Evolutionary conservation across 1,140 invertebrate genomes (phyloP).

Genomic region (Andrena cerasifolii): DNA sequence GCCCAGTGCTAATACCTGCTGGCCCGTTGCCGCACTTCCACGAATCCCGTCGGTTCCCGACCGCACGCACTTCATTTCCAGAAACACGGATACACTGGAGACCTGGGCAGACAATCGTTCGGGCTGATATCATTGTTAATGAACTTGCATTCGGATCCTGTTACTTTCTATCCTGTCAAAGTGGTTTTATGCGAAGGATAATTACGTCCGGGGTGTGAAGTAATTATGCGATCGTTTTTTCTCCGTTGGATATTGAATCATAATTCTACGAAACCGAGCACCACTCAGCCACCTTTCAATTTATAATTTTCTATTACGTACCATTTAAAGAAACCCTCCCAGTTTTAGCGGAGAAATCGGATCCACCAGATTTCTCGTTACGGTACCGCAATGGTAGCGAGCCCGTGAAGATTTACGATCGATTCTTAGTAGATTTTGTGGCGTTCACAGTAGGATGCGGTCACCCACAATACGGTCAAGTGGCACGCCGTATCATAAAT

Average conservation of each 20-base stretch:
- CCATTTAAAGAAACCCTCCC: not conserved
- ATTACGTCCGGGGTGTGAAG: no score
- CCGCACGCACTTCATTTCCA: not conserved
- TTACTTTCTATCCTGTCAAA: no score
- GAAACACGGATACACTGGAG: not conserved
- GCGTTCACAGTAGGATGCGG: constrained; percentile 42
- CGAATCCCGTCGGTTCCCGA: not conserved
- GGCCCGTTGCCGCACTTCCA: not conserved
- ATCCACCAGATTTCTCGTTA: constrained; percentile 13
- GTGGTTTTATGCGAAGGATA: no score
- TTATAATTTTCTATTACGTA: not conserved
- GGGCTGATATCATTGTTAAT: no score
- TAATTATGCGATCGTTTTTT: no score
- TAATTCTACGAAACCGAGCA: no score
- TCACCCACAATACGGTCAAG: constrained; percentile 51
- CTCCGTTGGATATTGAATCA: no score
- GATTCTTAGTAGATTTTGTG: constrained; percentile 42
- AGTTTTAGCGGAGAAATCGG: not conserved
- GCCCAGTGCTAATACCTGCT: not conserved
- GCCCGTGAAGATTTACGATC: constrained; percentile 45
- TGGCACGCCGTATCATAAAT: constrained; percentile 51
- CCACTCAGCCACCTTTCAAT: not conserved
- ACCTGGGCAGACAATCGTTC: no score
- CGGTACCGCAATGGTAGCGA: not conserved
- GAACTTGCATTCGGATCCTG: no score